phyloP scores from a whole-genome alignment of 2,113 vertebrate species.

The Elephas maximus region DNA sequence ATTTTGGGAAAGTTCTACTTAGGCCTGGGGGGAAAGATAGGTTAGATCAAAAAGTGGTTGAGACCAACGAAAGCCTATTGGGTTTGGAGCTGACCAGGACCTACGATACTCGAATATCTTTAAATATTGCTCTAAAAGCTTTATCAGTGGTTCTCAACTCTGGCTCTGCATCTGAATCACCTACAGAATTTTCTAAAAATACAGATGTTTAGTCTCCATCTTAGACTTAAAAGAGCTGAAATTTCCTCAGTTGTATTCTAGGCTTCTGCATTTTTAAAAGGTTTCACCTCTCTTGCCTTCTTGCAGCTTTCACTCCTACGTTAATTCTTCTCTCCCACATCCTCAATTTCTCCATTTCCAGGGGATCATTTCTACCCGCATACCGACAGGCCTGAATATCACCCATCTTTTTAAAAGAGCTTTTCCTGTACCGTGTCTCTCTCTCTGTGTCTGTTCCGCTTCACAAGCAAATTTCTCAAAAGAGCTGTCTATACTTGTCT shows the following conservation, averaged over 20 bases:
- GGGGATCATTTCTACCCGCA: too few relatives aligned
- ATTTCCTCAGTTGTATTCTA: neutral
- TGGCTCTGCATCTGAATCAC: neutral
- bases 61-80: neutral
- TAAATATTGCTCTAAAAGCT: neutral
- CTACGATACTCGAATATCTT: neutral
- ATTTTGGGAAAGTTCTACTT: neutral
- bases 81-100: neutral
- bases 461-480: neutral
- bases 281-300: neutral
- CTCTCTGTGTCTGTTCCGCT: neutral
- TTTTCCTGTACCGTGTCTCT: neutral
- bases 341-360: neutral
- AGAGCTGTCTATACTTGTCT: neutral
- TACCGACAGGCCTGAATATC: neutral
- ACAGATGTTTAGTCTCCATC: neutral
- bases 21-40: neutral
- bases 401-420: neutral
- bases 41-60: neutral
- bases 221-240: neutral
- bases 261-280: neutral
- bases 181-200: neutral
- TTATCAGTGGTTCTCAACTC: neutral
- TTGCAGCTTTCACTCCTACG: neutral
- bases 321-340: neutral